phyloP scores from a whole-genome alignment of 2,888 invertebrate species.

The Resseliella maxima region DNA sequence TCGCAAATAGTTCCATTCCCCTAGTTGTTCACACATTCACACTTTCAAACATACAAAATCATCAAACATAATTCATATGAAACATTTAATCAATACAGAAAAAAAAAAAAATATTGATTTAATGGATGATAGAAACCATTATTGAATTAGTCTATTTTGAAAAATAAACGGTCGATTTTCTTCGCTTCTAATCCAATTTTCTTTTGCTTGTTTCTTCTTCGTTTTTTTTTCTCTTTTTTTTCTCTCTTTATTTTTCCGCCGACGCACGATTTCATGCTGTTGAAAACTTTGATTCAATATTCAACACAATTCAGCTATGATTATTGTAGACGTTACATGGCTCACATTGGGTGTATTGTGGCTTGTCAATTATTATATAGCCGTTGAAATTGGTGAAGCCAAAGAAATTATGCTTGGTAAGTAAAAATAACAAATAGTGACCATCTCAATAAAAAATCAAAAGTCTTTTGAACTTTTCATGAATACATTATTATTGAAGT shows the following conservation, averaged over 20 bases:
- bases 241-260: background rate
- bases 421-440: slow-evolving; percentile 61
- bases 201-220: background rate
- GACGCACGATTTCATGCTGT: background rate
- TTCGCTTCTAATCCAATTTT: background rate
- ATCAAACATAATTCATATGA: too few relatives aligned
- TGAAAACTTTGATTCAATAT: background rate
- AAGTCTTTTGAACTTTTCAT: too few relatives aligned
- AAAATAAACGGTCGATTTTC: background rate
- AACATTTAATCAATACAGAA: background rate
- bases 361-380: slow-evolving; percentile 76
- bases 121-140: background rate
- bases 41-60: too few relatives aligned
- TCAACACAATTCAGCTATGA: slow-evolving; percentile 70
- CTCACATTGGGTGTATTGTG: slow-evolving; percentile 79
- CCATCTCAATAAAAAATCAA: too few relatives aligned
- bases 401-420: slow-evolving; percentile 82
- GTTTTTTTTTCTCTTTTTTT: background rate
- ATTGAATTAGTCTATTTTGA: background rate
- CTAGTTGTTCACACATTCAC: too few relatives aligned
- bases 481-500: too few relatives aligned
- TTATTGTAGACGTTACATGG: slow-evolving; percentile 80
- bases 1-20: too few relatives aligned
- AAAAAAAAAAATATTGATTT: background rate
- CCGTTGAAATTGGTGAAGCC: slow-evolving; percentile 75